phyloP scores from a whole-genome alignment of 2,113 vertebrate genomes.

The Lagopus muta region DNA sequence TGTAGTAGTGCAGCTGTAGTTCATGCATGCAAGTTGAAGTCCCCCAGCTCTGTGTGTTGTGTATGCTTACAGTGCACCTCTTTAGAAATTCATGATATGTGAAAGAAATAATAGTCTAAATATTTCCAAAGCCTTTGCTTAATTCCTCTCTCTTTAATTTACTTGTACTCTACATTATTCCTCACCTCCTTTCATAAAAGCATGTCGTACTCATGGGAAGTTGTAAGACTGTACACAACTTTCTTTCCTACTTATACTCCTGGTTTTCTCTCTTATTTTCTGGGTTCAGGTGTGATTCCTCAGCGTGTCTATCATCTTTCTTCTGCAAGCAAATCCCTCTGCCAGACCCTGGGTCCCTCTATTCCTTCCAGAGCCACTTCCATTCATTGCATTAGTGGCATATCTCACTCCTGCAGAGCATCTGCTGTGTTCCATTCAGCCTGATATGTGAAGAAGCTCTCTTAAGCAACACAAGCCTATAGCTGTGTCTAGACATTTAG shows the following conservation, averaged over 20 bases:
- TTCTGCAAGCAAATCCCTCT: neutral
- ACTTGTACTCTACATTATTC: neutral
- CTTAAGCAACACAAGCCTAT: neutral
- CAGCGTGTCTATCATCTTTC: accelerated
- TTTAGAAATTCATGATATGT: neutral
- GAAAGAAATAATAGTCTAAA: neutral
- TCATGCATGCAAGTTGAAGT: neutral
- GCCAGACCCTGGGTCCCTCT: neutral
- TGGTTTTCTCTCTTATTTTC: neutral
- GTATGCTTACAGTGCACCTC: neutral
- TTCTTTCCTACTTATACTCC: neutral
- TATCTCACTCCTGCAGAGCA: neutral
- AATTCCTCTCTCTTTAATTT: neutral
- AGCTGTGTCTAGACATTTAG: neutral
- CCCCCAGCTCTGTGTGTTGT: neutral
- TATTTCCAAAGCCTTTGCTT: neutral
- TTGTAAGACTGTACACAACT: neutral
- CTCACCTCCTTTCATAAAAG: neutral
- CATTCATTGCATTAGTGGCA: neutral
- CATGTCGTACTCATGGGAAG: neutral
- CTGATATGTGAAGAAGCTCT: neutral
- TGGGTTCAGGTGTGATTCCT: neutral
- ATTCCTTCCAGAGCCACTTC: accelerated
- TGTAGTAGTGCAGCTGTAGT: neutral
- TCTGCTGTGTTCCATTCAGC: neutral